phyloP scores from a whole-genome alignment of 2,888 invertebrate species.

The Cephonodes hylas region DNA sequence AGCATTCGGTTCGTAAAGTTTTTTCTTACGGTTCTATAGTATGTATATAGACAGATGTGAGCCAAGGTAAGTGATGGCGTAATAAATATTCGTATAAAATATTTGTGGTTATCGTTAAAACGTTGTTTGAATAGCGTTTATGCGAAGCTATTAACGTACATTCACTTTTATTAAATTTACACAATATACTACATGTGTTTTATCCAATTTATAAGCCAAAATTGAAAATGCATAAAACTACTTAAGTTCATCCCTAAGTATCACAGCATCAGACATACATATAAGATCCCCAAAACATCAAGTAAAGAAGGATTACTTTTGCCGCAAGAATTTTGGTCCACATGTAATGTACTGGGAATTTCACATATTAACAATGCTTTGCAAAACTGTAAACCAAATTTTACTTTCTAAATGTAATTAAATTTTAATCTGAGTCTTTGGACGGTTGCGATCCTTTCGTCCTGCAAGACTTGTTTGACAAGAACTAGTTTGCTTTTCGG shows the following conservation, averaged over 20 bases:
- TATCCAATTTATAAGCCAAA: no score
- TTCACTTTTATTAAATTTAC: background rate
- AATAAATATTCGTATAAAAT: constrained; percentile 7
- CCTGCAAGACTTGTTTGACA: constrained; percentile 49
- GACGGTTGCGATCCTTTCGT: constrained; percentile 32
- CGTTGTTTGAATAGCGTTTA: background rate
- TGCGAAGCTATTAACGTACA: background rate
- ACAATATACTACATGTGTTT: background rate
- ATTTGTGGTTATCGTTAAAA: background rate
- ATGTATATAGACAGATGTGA: constrained; percentile 8
- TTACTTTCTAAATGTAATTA: constrained; percentile 7
- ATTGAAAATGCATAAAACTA: no score
- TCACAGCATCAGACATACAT: no score
- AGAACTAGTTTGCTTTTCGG: constrained; percentile 68
- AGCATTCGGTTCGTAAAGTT: background rate
- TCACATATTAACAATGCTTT: background rate
- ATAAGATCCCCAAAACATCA: no score
- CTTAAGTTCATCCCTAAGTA: no score
- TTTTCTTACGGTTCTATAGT: background rate
- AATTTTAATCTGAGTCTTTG: background rate
- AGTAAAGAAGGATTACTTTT: no score
- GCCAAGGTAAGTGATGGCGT: constrained; percentile 2
- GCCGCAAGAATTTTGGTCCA: no score
- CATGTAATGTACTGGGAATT: no score
- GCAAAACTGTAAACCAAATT: background rate